These are phyloP conservation scores for Ectobius pallidus DNA, from an alignment of 2,888 invertebrate species.

Conservation along the genomic window DNA sequence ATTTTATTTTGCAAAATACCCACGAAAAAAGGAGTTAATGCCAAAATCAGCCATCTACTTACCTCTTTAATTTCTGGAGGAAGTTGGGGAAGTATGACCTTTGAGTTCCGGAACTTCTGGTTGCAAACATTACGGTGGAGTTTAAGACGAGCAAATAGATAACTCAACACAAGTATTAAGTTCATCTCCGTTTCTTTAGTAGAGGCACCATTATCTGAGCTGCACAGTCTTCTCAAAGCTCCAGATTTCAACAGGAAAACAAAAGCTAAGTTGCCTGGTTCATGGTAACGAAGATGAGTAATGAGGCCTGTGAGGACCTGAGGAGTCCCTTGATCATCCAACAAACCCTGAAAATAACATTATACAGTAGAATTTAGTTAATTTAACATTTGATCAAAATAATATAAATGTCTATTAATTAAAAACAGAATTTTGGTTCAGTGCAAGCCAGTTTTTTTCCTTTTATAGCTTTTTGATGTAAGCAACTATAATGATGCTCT, in stretches of 20 bases:
- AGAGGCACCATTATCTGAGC: neutral
- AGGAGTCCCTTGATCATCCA: conserved; percentile 32
- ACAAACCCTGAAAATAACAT: conserved; percentile 25
- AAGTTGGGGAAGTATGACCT: conserved; percentile 17
- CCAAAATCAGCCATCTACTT: no score
- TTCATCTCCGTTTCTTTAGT: conserved; percentile 28
- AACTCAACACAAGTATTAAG: conserved; percentile 21
- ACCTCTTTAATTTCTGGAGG: conserved; percentile 16
- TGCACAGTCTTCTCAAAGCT: conserved; percentile 29
- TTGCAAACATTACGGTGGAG: neutral
- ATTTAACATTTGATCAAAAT: no score
- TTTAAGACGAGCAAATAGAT: conserved; percentile 22
- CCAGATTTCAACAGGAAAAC: conserved; percentile 31
- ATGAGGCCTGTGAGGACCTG: conserved; percentile 27
- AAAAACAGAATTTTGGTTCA: no score
- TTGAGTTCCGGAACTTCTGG: conserved; percentile 5
- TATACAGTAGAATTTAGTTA: no score
- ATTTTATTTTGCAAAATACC: no score
- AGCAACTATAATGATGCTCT: no score
- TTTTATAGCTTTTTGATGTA: no score
- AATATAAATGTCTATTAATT: no score
- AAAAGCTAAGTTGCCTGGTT: conserved; percentile 39
- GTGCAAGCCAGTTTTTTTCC: no score
- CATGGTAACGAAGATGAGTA: conserved; percentile 38
- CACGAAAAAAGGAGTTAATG: no score